A percentile compares a stretch with the other conserved stretches of the same genome.
phyloP scores from a whole-genome alignment of 1,140 invertebrate species.

The Oreohelix idahoensis region DNA sequence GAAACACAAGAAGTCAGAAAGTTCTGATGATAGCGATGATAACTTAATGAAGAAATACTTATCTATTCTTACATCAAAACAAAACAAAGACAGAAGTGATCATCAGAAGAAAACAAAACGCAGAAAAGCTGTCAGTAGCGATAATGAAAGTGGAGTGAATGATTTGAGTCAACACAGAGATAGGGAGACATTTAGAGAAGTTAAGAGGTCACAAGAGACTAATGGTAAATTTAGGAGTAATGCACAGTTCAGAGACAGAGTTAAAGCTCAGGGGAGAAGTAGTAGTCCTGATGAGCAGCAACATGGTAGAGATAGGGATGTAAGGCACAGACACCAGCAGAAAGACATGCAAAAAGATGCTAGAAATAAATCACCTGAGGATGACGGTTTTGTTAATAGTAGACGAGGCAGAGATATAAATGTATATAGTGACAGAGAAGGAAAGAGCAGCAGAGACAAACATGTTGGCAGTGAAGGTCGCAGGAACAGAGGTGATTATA shows the following conservation, averaged over 20 bases:
- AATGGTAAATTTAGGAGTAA: not conserved
- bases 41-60: conserved; percentile 31
- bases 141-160: not conserved
- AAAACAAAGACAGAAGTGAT: not conserved
- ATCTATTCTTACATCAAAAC: conserved; percentile 37
- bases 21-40: conserved; percentile 23
- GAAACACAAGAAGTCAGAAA: conserved; percentile 2
- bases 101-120: not conserved
- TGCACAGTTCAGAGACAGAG: not conserved
- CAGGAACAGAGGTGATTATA: not conserved
- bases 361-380: not conserved
- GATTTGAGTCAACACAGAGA: not conserved
- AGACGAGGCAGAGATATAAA: not conserved
- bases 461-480: not conserved
- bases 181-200: not conserved
- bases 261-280: not conserved
- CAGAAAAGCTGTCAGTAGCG: not conserved
- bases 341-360: not conserved
- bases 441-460: not conserved
- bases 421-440: not conserved
- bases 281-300: not conserved
- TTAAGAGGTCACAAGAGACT: not conserved
- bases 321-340: not conserved
- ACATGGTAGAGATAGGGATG: not conserved
- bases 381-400: not conserved